Evolutionary conservation across 2,797 vertebrate genomes (phyloP).

Genomic region (Cichlasoma orientale): DNA sequence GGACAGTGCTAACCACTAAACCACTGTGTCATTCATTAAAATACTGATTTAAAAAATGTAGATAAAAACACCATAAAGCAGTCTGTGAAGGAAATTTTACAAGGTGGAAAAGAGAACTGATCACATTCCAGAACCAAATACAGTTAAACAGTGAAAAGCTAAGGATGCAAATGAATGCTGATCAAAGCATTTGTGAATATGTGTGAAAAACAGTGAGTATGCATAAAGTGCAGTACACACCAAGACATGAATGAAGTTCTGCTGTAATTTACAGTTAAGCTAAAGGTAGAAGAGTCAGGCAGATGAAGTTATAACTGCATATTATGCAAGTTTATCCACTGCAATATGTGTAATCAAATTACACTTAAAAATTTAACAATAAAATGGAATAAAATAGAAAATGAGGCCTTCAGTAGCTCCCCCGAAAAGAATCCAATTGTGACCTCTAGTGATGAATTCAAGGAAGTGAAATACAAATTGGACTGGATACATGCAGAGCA

Average conservation of each 20-base stretch:
- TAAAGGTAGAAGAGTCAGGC: fast-evolving
- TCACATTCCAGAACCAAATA: background rate
- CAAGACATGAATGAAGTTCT: background rate
- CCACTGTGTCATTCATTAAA: no score
- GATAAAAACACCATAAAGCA: background rate
- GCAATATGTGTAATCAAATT: background rate
- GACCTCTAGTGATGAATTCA: slow-evolving; percentile 53
- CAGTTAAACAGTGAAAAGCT: background rate
- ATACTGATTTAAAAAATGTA: background rate
- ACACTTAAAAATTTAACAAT: background rate
- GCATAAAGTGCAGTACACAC: background rate
- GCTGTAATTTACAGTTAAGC: background rate
- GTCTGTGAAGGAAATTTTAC: background rate
- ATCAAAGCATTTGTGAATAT: background rate
- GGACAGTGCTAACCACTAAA: no score
- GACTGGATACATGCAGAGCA: no score
- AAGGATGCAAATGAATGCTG: background rate
- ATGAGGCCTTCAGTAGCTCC: background rate
- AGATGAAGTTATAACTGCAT: background rate
- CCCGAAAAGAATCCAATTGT: slow-evolving; percentile 3
- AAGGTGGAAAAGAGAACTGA: background rate
- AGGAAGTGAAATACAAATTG: background rate
- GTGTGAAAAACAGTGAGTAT: background rate
- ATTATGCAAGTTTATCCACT: background rate
- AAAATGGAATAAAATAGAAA: background rate